These are phyloP conservation scores for Gobio gobio DNA, from an alignment of 2,113 vertebrate species.

Conservation along the genomic window DNA sequence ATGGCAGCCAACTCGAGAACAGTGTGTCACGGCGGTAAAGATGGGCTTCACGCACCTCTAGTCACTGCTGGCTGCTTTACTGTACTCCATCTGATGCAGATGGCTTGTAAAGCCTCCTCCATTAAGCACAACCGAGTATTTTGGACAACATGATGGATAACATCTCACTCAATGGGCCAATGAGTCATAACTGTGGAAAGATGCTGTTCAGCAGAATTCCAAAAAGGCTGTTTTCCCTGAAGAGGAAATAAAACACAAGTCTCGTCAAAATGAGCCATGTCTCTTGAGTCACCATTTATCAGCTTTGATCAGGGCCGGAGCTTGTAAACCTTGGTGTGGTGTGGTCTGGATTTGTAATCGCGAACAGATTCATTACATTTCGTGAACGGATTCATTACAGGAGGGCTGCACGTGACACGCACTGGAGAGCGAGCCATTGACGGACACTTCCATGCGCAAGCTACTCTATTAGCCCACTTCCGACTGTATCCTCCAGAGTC, in stretches of 20 bases:
- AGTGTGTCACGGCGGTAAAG: slow-evolving; percentile 20
- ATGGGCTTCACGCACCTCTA: background rate
- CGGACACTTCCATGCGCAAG: background rate
- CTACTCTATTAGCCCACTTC: slow-evolving; percentile 32
- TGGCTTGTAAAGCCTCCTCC: slow-evolving; percentile 12
- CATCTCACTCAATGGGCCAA: slow-evolving; percentile 12
- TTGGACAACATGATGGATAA: slow-evolving; percentile 19
- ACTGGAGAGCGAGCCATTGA: background rate
- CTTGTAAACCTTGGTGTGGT: slow-evolving; percentile 23
- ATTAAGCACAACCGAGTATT: slow-evolving; percentile 12
- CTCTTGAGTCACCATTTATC: slow-evolving; percentile 39
- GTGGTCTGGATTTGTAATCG: background rate
- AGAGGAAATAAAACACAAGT: slow-evolving; percentile 22
- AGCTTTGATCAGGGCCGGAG: background rate
- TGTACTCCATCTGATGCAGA: slow-evolving; percentile 7
- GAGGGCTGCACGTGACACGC: background rate
- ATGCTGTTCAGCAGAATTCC: slow-evolving; percentile 27
- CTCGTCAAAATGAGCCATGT: slow-evolving; percentile 1
- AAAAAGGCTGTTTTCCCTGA: slow-evolving; percentile 9
- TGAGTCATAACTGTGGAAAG: slow-evolving; percentile 5
- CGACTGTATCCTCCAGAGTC: slow-evolving; percentile 17
- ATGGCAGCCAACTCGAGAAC: slow-evolving; percentile 40
- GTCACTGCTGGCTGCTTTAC: slow-evolving; percentile 23
- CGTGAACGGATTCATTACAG: background rate
- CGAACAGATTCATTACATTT: background rate